phyloP scores from a whole-genome alignment of 2,797 vertebrate genomes.

The Bryconaethiops microstoma region DNA sequence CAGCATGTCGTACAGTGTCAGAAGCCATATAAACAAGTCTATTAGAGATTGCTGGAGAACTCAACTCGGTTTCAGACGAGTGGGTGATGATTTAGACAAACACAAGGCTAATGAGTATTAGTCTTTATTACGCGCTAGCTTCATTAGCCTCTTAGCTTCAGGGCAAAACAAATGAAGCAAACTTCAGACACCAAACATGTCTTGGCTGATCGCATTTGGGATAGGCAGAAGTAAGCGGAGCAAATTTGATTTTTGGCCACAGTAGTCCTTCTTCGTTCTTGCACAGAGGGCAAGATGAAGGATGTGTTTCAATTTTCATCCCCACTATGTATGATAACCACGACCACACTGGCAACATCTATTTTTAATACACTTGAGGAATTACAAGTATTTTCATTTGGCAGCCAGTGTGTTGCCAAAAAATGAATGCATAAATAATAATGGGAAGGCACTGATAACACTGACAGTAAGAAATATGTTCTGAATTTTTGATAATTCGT shows the following conservation, averaged over 20 bases:
- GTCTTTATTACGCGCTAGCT: neutral
- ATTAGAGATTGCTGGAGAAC: too few relatives aligned
- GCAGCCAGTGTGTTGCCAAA: slow-evolving; percentile 14
- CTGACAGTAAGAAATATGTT: slow-evolving; percentile 5
- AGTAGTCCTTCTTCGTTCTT: neutral
- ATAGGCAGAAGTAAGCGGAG: neutral
- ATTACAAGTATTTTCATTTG: slow-evolving; percentile 26
- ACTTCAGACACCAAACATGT: neutral
- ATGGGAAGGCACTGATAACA: neutral
- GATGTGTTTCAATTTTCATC: neutral
- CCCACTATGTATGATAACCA: slow-evolving; percentile 33
- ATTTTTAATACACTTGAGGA: slow-evolving; percentile 23
- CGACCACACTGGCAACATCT: neutral
- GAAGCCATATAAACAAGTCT: too few relatives aligned
- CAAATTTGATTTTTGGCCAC: neutral
- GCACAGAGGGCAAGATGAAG: neutral
- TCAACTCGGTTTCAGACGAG: neutral
- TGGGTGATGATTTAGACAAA: neutral
- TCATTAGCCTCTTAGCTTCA: neutral
- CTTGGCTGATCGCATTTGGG: neutral
- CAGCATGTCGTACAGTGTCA: too few relatives aligned
- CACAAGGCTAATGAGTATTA: neutral
- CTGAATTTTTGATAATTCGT: slow-evolving; percentile 18
- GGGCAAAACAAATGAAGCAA: neutral
- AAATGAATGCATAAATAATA: slow-evolving; percentile 9